Conservation (phyloP, 30 jellyfish, hydroid and myxozoan species). For the Calvadosia cruxmelitensis region DNA sequence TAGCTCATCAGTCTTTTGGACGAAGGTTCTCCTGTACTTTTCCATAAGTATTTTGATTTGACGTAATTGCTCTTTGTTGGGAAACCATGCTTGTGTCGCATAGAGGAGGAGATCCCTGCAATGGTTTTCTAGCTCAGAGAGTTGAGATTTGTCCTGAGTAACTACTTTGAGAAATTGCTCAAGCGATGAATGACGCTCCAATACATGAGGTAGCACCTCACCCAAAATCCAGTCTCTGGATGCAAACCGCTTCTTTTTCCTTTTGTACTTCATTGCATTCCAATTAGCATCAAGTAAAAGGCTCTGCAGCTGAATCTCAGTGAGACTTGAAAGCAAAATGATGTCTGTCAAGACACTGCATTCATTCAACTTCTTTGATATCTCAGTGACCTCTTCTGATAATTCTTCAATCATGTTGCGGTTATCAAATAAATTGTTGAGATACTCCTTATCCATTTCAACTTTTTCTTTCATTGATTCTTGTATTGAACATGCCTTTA, state of each 20-base stretch:
- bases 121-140: not conserved
- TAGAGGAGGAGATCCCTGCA: not conserved
- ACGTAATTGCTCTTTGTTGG: not conserved
- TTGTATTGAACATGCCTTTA: not conserved
- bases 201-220: not conserved
- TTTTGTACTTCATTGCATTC: too few species aligned
- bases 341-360: too few species aligned
- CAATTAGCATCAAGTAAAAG: not conserved
- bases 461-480: not conserved
- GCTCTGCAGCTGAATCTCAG: not conserved
- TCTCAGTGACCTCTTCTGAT: too few species aligned
- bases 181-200: not conserved
- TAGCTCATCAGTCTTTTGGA: constrained; percentile 4
- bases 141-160: not conserved
- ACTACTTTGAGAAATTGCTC: not conserved
- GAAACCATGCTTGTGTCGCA: constrained; percentile 32
- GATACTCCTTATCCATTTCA: too few species aligned
- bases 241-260: not conserved
- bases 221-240: not conserved
- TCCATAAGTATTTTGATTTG: not conserved
- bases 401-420: too few species aligned
- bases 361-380: too few species aligned
- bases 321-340: not conserved
- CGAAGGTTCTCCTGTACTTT: constrained; percentile 4
- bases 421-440: too few species aligned